Percentiles rank a stretch among this genome's conserved stretches.
phyloP scores from a whole-genome alignment of 2,113 vertebrate genomes.

The Sclerurus mexicanus region DNA sequence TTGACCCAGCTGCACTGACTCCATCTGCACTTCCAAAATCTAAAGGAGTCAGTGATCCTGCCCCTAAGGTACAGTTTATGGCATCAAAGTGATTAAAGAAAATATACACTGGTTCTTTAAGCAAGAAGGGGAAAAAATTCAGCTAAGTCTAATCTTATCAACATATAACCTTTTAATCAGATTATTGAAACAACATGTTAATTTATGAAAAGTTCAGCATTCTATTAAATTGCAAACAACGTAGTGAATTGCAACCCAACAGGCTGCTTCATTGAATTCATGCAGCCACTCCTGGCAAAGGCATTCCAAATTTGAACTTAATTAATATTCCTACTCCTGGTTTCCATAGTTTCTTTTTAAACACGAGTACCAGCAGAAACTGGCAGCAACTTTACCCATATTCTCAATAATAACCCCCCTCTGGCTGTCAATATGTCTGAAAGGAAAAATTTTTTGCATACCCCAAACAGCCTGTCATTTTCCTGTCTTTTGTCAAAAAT shows the following conservation, averaged over 20 bases:
- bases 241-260: slow-evolving; percentile 78
- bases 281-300: slow-evolving; percentile 77
- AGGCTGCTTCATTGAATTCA: slow-evolving; percentile 80
- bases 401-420: slow-evolving; percentile 83
- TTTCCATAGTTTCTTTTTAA: slow-evolving; percentile 90
- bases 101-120: slow-evolving; percentile 68
- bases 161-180: slow-evolving; percentile 81
- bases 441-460: slow-evolving; percentile 73
- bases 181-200: slow-evolving; percentile 82
- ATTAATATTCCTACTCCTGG: slow-evolving; percentile 85
- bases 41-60: not conserved
- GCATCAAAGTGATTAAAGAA: slow-evolving; percentile 12
- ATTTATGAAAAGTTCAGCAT: slow-evolving; percentile 78
- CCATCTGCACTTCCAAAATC: not conserved
- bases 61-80: not conserved
- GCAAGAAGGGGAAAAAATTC: slow-evolving; percentile 2
- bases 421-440: slow-evolving; percentile 75
- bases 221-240: slow-evolving; percentile 80
- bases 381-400: slow-evolving; percentile 81
- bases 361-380: slow-evolving; percentile 76
- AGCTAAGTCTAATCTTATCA: slow-evolving; percentile 71
- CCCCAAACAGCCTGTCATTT: slow-evolving; percentile 69
- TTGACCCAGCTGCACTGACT: not conserved
- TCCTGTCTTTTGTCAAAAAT: slow-evolving; percentile 73
- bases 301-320: slow-evolving; percentile 85